Conservation (phyloP, 2,888 invertebrate genomes). For the Melanargia galathea region DNA sequence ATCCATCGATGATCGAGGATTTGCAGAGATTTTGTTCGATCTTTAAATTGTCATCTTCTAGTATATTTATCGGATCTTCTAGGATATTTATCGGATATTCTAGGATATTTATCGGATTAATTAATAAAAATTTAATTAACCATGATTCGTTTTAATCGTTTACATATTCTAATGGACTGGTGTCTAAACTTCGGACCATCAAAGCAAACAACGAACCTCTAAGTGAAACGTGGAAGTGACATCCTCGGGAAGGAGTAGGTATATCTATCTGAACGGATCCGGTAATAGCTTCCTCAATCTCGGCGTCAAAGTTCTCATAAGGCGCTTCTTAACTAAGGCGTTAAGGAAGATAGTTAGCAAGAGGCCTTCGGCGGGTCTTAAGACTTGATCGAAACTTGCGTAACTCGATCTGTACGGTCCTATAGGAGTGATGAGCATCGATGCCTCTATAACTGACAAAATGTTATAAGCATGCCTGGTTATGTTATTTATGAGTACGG, state of each 20-base stretch:
- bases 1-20: conserved; percentile 34
- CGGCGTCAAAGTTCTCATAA: conserved; percentile 81
- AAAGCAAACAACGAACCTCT: conserved; percentile 78
- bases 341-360: conserved; percentile 79
- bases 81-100: too few species aligned
- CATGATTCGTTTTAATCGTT: neutral
- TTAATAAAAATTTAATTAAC: neutral
- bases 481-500: too few species aligned
- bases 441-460: conserved; percentile 72
- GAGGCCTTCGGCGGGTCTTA: conserved; percentile 79
- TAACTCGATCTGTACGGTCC: conserved; percentile 75
- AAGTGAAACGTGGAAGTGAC: conserved; percentile 79
- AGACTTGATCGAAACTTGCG: conserved; percentile 77
- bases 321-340: conserved; percentile 81
- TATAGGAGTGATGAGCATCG: conserved; percentile 58
- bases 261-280: conserved; percentile 79
- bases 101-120: too few species aligned
- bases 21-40: conserved; percentile 1
- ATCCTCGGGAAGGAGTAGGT: conserved; percentile 56
- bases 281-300: conserved; percentile 82
- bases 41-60: too few species aligned
- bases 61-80: too few species aligned
- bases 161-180: conserved; percentile 56
- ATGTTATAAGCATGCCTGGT: conserved; percentile 68
- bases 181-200: conserved; percentile 70